phyloP scores from a whole-genome alignment of 2,113 vertebrate genomes.

The Chloebia gouldiae region DNA sequence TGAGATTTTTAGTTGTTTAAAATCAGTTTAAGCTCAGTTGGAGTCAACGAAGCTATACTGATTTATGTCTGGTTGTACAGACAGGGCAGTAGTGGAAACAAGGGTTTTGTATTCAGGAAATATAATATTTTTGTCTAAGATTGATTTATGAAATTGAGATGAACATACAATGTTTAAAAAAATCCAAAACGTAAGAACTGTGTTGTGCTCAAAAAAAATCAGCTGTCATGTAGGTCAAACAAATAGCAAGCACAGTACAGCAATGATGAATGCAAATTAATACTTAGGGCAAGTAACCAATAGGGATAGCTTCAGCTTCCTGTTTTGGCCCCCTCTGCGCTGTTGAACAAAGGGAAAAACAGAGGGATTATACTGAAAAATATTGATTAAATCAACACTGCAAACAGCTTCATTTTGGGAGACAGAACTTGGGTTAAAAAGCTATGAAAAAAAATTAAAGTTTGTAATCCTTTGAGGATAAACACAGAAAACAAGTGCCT shows the following conservation, averaged over 20 bases:
- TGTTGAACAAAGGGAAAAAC: not conserved
- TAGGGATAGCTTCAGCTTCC: not conserved
- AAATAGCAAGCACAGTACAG: not conserved
- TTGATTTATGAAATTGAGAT: not conserved
- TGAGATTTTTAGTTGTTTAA: not conserved
- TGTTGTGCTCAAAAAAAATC: not conserved
- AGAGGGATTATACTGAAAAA: not conserved
- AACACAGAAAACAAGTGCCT: not conserved
- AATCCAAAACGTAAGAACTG: rapidly evolving
- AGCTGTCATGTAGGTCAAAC: not conserved
- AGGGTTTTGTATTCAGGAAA: not conserved
- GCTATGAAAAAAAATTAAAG: not conserved
- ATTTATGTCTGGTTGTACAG: not conserved
- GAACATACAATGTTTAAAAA: not conserved
- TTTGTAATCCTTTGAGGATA: not conserved
- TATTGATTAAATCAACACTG: not conserved
- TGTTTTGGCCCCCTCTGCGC: not conserved
- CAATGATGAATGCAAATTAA: not conserved
- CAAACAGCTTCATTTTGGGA: not conserved
- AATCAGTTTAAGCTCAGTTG: not conserved
- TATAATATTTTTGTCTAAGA: not conserved
- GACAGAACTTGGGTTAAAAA: not conserved
- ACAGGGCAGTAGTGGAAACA: not conserved
- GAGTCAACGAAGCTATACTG: not conserved
- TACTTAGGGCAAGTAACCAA: not conserved